Evolutionary conservation across 2,888 invertebrate genomes (phyloP).

Genomic region (Falcaria lacertinaria): DNA sequence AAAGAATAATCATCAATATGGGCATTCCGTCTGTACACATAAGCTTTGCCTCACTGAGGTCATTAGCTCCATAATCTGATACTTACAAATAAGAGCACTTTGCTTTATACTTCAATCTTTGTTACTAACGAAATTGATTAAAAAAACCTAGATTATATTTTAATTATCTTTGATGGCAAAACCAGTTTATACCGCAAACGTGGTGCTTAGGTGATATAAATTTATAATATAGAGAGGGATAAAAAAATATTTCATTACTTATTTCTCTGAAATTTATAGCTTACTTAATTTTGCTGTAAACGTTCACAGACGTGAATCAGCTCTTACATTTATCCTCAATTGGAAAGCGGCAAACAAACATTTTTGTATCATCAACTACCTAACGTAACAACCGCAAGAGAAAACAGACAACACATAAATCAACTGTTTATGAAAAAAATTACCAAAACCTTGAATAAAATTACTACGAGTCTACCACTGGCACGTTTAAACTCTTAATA

Average conservation of each 20-base stretch:
- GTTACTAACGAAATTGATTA: not conserved
- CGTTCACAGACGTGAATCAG: not conserved
- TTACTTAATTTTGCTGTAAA: too few species aligned
- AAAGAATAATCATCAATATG: conserved; percentile 38
- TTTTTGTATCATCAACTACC: not conserved
- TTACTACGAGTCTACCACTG: conserved; percentile 27
- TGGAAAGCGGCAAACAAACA: not conserved
- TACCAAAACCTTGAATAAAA: conserved; percentile 36
- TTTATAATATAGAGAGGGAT: too few species aligned
- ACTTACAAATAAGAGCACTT: not conserved
- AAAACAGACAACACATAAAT: conserved; percentile 4
- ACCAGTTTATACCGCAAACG: too few species aligned
- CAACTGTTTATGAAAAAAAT: not conserved
- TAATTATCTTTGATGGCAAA: too few species aligned
- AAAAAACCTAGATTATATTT: too few species aligned
- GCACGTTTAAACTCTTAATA: too few species aligned
- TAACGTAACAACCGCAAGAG: conserved; percentile 7
- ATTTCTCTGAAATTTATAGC: too few species aligned
- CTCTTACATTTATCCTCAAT: not conserved
- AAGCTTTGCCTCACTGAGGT: conserved; percentile 2
- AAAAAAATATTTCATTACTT: too few species aligned
- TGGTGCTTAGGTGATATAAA: too few species aligned
- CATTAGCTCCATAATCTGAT: not conserved
- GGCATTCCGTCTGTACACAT: not conserved
- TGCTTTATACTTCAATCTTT: not conserved